Evolutionary conservation across 1,140 invertebrate genomes (phyloP), one percentile per base, ranked within the genome.

Genomic region (Drosophila punjabiensis): DNA sequence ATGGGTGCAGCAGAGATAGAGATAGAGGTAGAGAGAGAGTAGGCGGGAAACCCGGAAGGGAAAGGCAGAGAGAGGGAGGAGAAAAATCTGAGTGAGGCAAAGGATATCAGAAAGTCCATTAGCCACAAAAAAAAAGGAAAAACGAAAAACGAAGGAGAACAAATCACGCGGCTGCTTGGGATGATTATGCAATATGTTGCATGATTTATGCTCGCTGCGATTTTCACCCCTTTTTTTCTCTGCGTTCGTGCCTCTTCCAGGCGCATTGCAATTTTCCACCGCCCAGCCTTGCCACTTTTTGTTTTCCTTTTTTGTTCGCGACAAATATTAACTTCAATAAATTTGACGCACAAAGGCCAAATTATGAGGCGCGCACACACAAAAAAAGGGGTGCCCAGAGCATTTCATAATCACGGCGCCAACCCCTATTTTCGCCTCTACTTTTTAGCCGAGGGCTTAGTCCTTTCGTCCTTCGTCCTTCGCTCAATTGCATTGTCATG

Each of bases 141-240:
- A 55, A 35, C n/a, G n/a, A 65, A 32, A 35, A 18, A n/a, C 24
- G 24, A 24, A 39, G 35, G 35, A 68, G 64, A 48, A 70, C 64
- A 70, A 70, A 70, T 70, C 67, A 70, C 47, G 67, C 35, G 56
- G 55, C 76, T 77, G 74, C 70, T 74, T 76, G 73, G 66, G 37
- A 91, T 91, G 89, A 91, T 91, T 91, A 91, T 91, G 89, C 89
- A 91, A 91, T 91, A 91, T 91, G 89, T 88, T 91, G 88, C 89
- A 91, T 91, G 89, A 91, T 91, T 91, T 91, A 91, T 91, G 82
- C 70, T 76, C 55, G 65, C 77, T 78, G 53, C 76, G 52, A 59
- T 41, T 67, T 79, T 75, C 65, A 77, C 78, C 84, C 81, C 77
- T 88, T 53, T 37, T 55, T 33, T 35, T 11, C 7, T n/a, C n/a